phyloP scores from a whole-genome alignment of 1,140 invertebrate species.

The Caenorhabditis briggsae region DNA sequence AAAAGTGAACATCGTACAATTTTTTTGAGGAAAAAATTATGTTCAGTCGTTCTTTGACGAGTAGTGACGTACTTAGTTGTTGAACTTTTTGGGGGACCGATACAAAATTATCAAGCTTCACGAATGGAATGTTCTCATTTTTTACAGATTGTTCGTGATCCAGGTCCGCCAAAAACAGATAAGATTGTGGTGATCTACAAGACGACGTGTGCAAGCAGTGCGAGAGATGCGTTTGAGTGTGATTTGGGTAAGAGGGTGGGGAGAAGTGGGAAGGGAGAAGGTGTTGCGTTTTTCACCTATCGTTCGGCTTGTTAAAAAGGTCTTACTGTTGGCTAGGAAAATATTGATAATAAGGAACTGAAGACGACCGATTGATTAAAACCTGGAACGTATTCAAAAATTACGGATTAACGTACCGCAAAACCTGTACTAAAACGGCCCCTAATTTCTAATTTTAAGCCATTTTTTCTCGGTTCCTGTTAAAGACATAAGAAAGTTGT shows the following conservation, averaged over 20 bases:
- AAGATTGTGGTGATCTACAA: constrained; percentile 54
- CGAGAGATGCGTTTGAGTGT: constrained; percentile 46
- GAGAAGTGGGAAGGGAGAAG: neutral
- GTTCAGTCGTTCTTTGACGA: neutral
- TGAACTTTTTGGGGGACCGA: neutral
- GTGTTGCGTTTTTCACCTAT: neutral
- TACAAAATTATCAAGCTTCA: neutral
- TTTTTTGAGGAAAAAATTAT: neutral
- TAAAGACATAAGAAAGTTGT: too few species aligned
- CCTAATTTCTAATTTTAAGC: too few species aligned
- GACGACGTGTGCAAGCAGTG: constrained; percentile 12
- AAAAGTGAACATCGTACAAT: neutral
- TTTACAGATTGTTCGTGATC: constrained; percentile 56
- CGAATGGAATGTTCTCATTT: neutral
- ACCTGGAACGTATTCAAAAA: too few species aligned
- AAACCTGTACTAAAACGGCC: too few species aligned
- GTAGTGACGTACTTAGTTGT: neutral
- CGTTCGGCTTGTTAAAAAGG: neutral
- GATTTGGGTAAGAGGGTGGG: neutral
- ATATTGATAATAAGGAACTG: too few species aligned
- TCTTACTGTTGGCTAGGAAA: too few species aligned
- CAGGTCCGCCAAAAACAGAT: constrained; percentile 41
- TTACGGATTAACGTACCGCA: too few species aligned
- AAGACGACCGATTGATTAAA: too few species aligned
- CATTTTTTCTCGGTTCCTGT: too few species aligned